Evolutionary conservation across 2,113 vertebrate species (phyloP).

Genomic region (Malurus elegans): DNA sequence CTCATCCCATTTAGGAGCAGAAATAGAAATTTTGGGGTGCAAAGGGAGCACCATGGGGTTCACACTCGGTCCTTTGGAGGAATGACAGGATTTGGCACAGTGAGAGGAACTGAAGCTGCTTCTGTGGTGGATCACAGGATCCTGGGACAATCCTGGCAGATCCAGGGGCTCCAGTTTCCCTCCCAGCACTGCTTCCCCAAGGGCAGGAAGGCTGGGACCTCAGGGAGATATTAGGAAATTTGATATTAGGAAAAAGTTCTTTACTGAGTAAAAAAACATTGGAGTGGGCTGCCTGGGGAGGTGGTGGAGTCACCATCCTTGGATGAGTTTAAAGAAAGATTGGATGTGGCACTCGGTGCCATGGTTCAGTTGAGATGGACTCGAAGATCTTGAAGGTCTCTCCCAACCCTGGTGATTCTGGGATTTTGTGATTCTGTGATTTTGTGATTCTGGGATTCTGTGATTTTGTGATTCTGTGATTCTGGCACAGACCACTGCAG

Average conservation of each 20-base stretch:
- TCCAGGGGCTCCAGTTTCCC: not conserved
- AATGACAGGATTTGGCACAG: fast-evolving
- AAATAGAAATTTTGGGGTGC: not conserved
- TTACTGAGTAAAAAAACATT: too few species aligned
- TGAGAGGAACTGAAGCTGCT: not conserved
- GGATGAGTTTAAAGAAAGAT: too few species aligned
- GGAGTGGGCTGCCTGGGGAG: too few species aligned
- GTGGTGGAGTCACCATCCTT: too few species aligned
- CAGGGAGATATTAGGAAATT: not conserved
- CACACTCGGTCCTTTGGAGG: not conserved
- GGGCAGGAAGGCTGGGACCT: not conserved
- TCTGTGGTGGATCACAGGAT: fast-evolving
- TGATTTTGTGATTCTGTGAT: too few species aligned
- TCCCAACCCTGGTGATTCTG: too few species aligned
- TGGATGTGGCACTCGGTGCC: too few species aligned
- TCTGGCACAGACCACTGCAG: not conserved
- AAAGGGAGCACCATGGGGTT: fast-evolving
- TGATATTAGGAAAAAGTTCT: too few species aligned
- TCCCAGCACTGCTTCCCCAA: not conserved
- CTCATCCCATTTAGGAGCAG: not conserved
- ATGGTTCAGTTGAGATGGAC: too few species aligned
- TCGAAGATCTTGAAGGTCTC: too few species aligned
- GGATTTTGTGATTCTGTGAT: too few species aligned
- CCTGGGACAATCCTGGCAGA: not conserved
- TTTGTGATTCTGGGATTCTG: too few species aligned